Evolutionary conservation across 1,140 invertebrate genomes (phyloP), one percentile per base, ranked within the genome.

Genomic region (Scaptomyza graminum): DNA sequence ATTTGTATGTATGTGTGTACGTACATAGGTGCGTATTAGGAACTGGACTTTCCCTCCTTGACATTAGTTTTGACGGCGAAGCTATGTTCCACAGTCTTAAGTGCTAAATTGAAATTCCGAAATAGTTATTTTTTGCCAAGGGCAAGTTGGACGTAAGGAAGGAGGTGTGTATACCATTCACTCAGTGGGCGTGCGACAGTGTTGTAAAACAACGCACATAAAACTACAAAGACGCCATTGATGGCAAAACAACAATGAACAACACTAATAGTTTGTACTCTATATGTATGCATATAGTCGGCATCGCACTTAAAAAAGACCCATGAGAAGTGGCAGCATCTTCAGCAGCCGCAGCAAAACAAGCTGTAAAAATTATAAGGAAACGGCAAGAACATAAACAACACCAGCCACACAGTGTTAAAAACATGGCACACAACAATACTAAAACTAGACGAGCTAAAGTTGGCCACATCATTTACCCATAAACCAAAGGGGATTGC

Each of bases 71-170:
- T 11, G 43, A 3, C 12, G 31, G 25, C 16, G 22, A 11, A 7
- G 49, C 57, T 59, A 62, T 75, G 65, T 68, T 72, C 76, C 55
- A 68, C 47, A 51, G 75, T 71, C 63, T 54, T 79, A 90, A 90
- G 85, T 90, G 85, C 78, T 76, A 90, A 90, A 90, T 90, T 90
- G 87, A 90, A 90, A 90, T 90, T 90, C 85, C 87, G 68, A 85
- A 85, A 90, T 87, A 90, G 84, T 85, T 85, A 81, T 85, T 90
- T 88, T 68, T 79, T 79, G 83, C 83, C 83, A 79, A 66, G 76
- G 79, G 83, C 80, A 84, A 73, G 63, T 76, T 72, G 65, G 46
- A 52, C 34, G 44, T 8, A 9, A 9, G 31, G 31, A 34, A 34
- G 7, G 70, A 31, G n/a, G n/a, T 57, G 68, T 62, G 61, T 63